These are phyloP conservation scores for Nymphalis urticae DNA, from an alignment of 2,888 invertebrate species.

Conservation along the genomic window DNA sequence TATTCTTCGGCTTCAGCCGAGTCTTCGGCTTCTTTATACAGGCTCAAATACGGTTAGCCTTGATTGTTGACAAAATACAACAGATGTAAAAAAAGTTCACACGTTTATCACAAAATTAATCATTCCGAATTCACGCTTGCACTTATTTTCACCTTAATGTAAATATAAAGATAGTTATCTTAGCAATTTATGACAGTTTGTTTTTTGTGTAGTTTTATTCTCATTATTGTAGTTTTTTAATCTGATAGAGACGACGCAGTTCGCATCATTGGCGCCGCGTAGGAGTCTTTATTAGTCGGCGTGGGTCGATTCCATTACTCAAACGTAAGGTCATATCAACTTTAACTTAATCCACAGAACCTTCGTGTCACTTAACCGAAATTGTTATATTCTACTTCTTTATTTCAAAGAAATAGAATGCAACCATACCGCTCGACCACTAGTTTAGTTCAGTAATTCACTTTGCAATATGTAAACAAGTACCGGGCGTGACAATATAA, in stretches of 20 bases:
- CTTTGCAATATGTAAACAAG: constrained; percentile 67
- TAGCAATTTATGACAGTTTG: constrained; percentile 43
- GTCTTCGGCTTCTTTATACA: constrained; percentile 29
- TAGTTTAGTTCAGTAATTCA: constrained; percentile 42
- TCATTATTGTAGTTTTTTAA: constrained; percentile 54
- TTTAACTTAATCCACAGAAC: constrained; percentile 50
- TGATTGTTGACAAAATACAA: constrained; percentile 52
- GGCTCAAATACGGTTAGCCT: constrained; percentile 46
- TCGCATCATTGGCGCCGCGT: constrained; percentile 58
- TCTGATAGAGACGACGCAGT: constrained; percentile 51
- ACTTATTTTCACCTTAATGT: constrained; percentile 33
- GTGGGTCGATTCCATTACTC: constrained; percentile 71
- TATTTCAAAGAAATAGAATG: constrained; percentile 46
- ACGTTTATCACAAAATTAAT: constrained; percentile 36
- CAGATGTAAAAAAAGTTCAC: constrained; percentile 42
- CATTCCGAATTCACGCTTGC: constrained; percentile 33
- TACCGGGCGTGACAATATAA: constrained; percentile 66
- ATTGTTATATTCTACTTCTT: constrained; percentile 53
- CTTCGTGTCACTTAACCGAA: constrained; percentile 48
- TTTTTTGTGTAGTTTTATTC: constrained; percentile 54
- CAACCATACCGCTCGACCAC: constrained; percentile 51
- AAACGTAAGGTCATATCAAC: constrained; percentile 68
- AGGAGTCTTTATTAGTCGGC: constrained; percentile 74
- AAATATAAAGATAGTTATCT: constrained; percentile 7
- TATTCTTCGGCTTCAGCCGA: constrained; percentile 21